phyloP scores from a whole-genome alignment of 2,888 invertebrate genomes.

The Sinodicranocentrus sp. region DNA sequence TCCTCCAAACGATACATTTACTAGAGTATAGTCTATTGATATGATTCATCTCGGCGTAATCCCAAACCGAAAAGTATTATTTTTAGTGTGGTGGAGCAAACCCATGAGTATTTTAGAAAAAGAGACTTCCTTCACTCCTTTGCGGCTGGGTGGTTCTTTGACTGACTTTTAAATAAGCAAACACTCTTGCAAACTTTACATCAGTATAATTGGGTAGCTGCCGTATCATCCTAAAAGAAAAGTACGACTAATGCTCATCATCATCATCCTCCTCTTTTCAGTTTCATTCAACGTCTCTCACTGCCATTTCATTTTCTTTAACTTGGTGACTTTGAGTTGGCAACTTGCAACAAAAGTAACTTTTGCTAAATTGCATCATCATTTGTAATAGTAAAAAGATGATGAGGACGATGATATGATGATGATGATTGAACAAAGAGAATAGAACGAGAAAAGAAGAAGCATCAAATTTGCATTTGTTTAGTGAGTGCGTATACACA shows the following conservation, averaged over 20 bases:
- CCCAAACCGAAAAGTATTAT: too few species aligned
- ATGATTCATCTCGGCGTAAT: too few species aligned
- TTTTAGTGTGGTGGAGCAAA: too few species aligned
- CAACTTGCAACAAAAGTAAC: conserved; percentile 26
- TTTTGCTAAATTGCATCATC: conserved; percentile 58
- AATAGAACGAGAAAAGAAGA: conserved; percentile 22
- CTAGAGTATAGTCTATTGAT: too few species aligned
- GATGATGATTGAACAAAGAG: conserved; percentile 37
- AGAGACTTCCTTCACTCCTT: too few species aligned
- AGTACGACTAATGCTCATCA: not conserved
- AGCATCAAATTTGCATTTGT: conserved; percentile 51
- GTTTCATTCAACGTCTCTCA: conserved; percentile 1
- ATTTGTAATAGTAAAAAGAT: conserved; percentile 41
- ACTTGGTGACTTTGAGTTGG: conserved; percentile 7
- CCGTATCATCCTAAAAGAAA: conserved; percentile 6
- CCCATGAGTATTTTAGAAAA: too few species aligned
- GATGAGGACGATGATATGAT: conserved; percentile 32
- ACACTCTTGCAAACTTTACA: too few species aligned
- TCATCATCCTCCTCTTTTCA: not conserved
- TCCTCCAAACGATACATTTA: too few species aligned
- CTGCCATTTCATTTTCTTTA: conserved; percentile 31
- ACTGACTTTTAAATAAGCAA: too few species aligned
- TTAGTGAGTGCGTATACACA: not conserved
- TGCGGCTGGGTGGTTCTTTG: too few species aligned
- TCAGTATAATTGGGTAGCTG: conserved; percentile 40